Evolutionary conservation across 2,797 vertebrate species (phyloP), one percentile per base, ranked within the genome.

Genomic region (Sparus aurata): DNA sequence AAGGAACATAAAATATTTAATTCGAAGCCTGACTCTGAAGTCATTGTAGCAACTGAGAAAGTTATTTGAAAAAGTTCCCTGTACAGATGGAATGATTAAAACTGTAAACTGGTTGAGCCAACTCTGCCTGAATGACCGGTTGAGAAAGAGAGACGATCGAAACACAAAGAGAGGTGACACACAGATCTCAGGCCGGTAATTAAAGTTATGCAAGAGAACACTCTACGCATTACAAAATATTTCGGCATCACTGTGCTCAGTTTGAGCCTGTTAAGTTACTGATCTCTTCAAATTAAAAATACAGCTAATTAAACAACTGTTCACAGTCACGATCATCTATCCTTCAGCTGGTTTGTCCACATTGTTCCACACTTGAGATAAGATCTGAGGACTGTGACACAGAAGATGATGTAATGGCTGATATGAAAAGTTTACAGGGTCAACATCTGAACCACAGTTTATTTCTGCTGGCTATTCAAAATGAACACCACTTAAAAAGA

Each of bases 111-210:
- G 58, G 89, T n/a, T 66, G 69, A 91, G 63, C 83, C 58, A 68
- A 83, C 66, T 88, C 53, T 55, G 84, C 90, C 87, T 84, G 90
- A 91, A 75, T 49, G 87, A 87, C 90, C 65, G 84, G 91, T 91
- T 89, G 4, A 3, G 27, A 54, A 54, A 43, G 25, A 53, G 1
- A 64, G 13, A 30, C 12, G 22, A 18, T 0, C 2, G 12, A 50
- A 2, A 41, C 52, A 58, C 13, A 34, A 1, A 0, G 12, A 53
- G 45, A 69, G 23, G n/a, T 12, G 23, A 49, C 38, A 41, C 15
- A 46, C 54, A 13, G 22, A 30, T 55, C 3, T 23, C 20, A 47
- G 68, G 55, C 45, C 15, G 58, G 46, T 38, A 18, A 11, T 38
- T 38, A 38, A 10, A 38, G 38, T 38, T 38, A 38, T 38, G 38